Base-by-base conservation (phyloP, 2,797 vertebrate species). In the Chromis chromis region DNA sequence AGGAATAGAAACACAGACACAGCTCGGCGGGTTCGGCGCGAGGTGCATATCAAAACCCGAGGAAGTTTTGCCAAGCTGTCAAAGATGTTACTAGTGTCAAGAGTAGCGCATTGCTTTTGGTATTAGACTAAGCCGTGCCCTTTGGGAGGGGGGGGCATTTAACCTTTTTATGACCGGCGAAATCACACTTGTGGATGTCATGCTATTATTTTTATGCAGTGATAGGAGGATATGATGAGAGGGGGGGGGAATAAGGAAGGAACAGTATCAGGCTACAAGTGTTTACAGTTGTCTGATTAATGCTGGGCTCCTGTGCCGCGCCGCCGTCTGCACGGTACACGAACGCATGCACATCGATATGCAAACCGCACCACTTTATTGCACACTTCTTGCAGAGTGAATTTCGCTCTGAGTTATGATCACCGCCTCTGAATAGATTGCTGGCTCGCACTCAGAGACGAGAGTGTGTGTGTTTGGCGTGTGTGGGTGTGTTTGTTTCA, bases 1-100 rank as follows among this genome's bases (percentile, higher is more conserved):
- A 67, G 58, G 42, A 87, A 89, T 70, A 84, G 77, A 80, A 90
- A 86, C 88, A 84, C 72, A 70, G 67, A 70, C 81, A 49, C 25
- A 9, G 52, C 63, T 61, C 6, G 14, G 55, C 5, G 46, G 81
- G 63, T 76, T 62, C 10, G 55, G 46, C 16, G n/a, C 2, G 22
- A 60, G 62, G 53, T 50, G 5, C 65, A 22, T 22, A 28, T 76
- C 59, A 70, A 86, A 69, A 60, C 2, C 40, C 3, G 1, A 9
- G 4, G 10, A 68, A 21, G 60, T 78, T 82, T 53, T 54, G 81
- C 82, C 83, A 78, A 50, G 79, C 69, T 71, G 69, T 81, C 75
- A 74, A 56, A 77, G 50, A 74, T 81, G 75, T 82, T 46, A 48
- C 49, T 58, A 59, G 66, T 31, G 59, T 83, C 65, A 61, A 16